These are phyloP conservation scores for Rallus limicola DNA, from an alignment of 2,113 vertebrate genomes.

Conservation along the genomic window DNA sequence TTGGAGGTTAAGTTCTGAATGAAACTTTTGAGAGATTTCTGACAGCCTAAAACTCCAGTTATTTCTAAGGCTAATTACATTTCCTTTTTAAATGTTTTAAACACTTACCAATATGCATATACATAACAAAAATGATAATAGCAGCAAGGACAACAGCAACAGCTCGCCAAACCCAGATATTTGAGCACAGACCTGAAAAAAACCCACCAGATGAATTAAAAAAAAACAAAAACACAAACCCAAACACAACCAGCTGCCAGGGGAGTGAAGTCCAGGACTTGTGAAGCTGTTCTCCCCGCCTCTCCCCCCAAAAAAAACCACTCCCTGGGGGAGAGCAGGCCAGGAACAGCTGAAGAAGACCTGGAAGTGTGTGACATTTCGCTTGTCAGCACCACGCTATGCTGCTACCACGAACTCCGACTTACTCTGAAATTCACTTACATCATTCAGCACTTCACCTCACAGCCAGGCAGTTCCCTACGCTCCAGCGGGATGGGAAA, in stretches of 20 bases:
- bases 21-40: neutral
- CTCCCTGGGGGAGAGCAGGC: neutral
- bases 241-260: neutral
- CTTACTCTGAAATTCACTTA: neutral
- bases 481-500: neutral
- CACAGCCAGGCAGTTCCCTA: neutral
- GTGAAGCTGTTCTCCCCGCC: neutral
- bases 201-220: too few species aligned
- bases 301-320: too few species aligned
- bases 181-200: slow-evolving; percentile 10
- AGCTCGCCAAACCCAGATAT: slow-evolving; percentile 30
- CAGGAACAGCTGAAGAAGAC: neutral
- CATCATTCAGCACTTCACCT: neutral
- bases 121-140: slow-evolving; percentile 7
- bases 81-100: neutral
- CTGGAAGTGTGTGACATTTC: neutral
- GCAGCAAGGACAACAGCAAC: neutral
- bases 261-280: neutral
- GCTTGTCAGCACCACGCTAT: neutral
- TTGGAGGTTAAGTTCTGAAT: neutral
- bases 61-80: neutral
- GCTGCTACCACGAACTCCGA: neutral
- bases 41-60: neutral
- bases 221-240: too few species aligned
- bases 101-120: slow-evolving; percentile 33